A percentile compares a stretch with the other conserved stretches of the same genome.
These are phyloP conservation scores for Zoanthus gigantus DNA, from an alignment of 92 coral and sea anemone genomes.

Conservation along the genomic window DNA sequence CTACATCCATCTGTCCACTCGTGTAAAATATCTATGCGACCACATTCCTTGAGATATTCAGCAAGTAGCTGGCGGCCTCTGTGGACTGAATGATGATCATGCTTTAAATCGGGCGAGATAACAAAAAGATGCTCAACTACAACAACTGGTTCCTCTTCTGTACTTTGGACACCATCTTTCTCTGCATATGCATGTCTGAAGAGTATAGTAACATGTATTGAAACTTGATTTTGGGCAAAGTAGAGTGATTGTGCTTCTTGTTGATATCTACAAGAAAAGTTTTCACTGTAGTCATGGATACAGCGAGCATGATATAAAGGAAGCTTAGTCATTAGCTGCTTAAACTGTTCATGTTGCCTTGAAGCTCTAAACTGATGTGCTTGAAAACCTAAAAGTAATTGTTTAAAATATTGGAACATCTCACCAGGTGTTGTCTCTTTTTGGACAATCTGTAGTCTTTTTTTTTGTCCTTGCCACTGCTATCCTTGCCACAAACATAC, in stretches of 20 bases:
- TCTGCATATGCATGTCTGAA: not conserved
- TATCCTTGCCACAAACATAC: constrained; percentile 39
- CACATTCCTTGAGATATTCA: no score
- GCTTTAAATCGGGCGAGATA: no score
- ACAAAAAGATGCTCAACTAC: no score
- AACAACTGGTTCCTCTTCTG: no score
- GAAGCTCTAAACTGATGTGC: not conserved
- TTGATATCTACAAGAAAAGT: constrained; percentile 46
- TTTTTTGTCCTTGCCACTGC: constrained; percentile 34
- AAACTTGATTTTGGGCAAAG: constrained; percentile 54
- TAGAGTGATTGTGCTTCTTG: constrained; percentile 41
- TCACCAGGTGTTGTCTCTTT: constrained; percentile 65
- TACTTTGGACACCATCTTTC: no score
- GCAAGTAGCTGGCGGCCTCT: no score
- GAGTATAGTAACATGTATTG: no score
- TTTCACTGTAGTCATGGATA: constrained; percentile 59
- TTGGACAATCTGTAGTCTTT: constrained; percentile 43
- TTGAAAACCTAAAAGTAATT: constrained; percentile 46
- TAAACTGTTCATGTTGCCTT: constrained; percentile 62
- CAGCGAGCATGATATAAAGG: constrained; percentile 53
- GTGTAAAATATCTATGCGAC: no score
- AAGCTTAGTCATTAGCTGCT: constrained; percentile 42
- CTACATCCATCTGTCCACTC: no score
- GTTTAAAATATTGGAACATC: constrained; percentile 52
- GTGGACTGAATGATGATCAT: no score